A percentile compares a stretch with the other conserved stretches of the same genome.
phyloP scores from a whole-genome alignment of 1,140 invertebrate genomes.

The Caerostris extrusa region DNA sequence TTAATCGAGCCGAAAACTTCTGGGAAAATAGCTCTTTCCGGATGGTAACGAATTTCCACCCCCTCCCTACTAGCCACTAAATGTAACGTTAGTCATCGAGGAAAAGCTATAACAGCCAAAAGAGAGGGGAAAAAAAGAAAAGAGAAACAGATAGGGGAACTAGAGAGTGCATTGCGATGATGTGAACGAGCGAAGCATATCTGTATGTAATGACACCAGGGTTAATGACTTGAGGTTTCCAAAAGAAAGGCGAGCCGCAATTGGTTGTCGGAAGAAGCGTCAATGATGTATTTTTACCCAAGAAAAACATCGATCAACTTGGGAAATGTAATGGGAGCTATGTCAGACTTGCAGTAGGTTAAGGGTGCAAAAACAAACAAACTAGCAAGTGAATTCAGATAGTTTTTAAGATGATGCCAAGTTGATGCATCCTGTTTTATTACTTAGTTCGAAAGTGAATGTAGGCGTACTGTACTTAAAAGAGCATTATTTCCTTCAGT shows the following conservation, averaged over 20 bases:
- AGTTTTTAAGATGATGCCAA: background rate
- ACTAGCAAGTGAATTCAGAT: background rate
- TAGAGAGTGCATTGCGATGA: constrained; percentile 21
- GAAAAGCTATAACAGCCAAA: background rate
- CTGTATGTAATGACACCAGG: constrained; percentile 42
- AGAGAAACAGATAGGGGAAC: constrained; percentile 19
- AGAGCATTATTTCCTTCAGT: background rate
- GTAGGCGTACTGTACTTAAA: background rate
- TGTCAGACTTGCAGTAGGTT: background rate
- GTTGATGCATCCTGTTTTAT: background rate
- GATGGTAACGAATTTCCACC: background rate
- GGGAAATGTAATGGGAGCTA: background rate
- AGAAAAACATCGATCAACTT: constrained; percentile 40
- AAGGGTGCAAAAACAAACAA: background rate
- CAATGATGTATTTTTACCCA: constrained; percentile 50
- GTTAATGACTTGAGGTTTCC: constrained; percentile 25
- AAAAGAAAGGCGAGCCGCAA: constrained; percentile 7
- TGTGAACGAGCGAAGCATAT: constrained; percentile 19
- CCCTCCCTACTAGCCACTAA: background rate
- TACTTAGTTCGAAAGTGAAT: background rate
- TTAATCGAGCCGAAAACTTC: background rate
- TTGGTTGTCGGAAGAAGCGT: constrained; percentile 32
- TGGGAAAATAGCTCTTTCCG: background rate
- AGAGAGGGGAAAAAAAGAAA: background rate
- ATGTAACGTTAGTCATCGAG: constrained; percentile 36